Percentiles rank a stretch among this genome's conserved stretches.
Evolutionary conservation across 1,140 invertebrate genomes (phyloP).

Genomic region (Chionoecetes opilio): DNA sequence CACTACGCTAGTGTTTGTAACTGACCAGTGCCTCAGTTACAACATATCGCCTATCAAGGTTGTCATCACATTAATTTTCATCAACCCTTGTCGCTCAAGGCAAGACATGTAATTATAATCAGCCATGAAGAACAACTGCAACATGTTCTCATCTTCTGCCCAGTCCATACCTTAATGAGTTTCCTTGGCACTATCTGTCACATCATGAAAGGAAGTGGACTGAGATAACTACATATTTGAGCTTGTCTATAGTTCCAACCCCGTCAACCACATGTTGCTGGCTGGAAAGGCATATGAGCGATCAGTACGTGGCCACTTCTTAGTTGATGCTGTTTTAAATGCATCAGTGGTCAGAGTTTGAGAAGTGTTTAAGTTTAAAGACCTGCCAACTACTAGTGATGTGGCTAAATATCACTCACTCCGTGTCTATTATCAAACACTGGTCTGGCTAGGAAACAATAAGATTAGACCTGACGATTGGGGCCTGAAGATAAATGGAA

Average conservation of each 20-base stretch:
- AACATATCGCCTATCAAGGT: conserved; percentile 51
- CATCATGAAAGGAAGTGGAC: conserved; percentile 43
- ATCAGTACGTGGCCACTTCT: conserved; percentile 45
- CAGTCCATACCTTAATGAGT: conserved; percentile 45
- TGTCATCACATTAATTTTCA: background rate
- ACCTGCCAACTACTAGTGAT: too few species aligned
- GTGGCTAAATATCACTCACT: too few species aligned
- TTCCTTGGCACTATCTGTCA: conserved; percentile 45
- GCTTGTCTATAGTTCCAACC: conserved; percentile 31
- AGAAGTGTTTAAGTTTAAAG: too few species aligned
- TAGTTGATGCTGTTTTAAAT: conserved; percentile 33
- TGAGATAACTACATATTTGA: conserved; percentile 20
- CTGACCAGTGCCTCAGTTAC: conserved; percentile 32
- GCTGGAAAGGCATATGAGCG: conserved; percentile 52
- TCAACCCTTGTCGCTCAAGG: conserved; percentile 50
- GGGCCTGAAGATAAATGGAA: too few species aligned
- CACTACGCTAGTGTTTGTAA: conserved; percentile 14
- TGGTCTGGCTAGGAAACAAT: too few species aligned
- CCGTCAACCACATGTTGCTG: conserved; percentile 51
- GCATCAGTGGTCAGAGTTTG: background rate
- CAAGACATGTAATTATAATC: conserved; percentile 37
- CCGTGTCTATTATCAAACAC: too few species aligned
- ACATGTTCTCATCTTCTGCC: conserved; percentile 42
- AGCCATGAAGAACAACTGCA: conserved; percentile 42
- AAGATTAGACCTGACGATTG: too few species aligned